A percentile compares a stretch with the other conserved stretches of the same genome.
Conservation (phyloP, 2,888 invertebrate genomes). For the Sturmia bella region DNA sequence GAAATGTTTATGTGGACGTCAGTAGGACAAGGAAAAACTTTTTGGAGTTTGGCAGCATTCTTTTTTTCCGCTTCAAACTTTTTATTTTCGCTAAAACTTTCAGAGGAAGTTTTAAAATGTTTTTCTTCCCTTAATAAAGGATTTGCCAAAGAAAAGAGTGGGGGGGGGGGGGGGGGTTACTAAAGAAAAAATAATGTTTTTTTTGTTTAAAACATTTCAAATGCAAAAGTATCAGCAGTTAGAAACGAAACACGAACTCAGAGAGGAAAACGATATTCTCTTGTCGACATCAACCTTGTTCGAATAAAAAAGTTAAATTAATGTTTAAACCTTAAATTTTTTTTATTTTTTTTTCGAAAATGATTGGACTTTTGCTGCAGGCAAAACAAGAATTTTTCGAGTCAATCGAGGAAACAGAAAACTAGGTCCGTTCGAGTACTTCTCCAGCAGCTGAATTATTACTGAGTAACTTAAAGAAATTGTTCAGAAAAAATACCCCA, state of each 20-base stretch:
- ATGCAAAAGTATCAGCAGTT: background rate
- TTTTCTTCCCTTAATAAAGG: slow-evolving; percentile 2
- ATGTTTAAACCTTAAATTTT: too few species aligned
- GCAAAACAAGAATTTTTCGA: too few species aligned
- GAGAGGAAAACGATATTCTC: background rate
- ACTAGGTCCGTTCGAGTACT: too few species aligned
- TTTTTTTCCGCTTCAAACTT: slow-evolving; percentile 8
- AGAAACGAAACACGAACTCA: background rate
- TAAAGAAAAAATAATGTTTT: too few species aligned
- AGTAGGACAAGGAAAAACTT: background rate
- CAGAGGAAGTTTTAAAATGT: slow-evolving; percentile 22
- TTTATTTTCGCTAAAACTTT: slow-evolving; percentile 10
- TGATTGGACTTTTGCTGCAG: too few species aligned
- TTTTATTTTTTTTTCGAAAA: background rate
- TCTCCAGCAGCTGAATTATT: too few species aligned
- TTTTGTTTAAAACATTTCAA: background rate
- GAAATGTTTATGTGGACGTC: background rate
- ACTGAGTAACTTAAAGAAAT: too few species aligned
- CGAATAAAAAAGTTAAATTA: too few species aligned
- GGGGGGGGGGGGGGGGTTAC: too few species aligned
- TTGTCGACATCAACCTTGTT: slow-evolving; percentile 34
- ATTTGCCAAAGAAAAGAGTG: background rate
- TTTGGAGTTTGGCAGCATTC: slow-evolving; percentile 28
- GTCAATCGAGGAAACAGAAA: too few species aligned
- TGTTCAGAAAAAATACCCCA: too few species aligned